Evolutionary conservation across 2,797 vertebrate genomes (phyloP).

Genomic region (Fistularia commersonii): DNA sequence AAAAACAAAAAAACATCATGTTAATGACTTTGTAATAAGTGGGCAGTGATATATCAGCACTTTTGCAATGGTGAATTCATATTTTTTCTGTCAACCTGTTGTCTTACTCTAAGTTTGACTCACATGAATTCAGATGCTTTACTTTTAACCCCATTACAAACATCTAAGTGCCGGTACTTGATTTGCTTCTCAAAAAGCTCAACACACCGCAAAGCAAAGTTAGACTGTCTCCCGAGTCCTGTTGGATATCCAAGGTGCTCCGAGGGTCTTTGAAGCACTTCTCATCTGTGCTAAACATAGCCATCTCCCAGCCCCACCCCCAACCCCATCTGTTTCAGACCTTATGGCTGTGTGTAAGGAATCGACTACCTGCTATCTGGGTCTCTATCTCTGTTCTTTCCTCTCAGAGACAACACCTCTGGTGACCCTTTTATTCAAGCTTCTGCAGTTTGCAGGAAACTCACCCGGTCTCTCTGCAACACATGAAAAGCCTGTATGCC

Average conservation of each 20-base stretch:
- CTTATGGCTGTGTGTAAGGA: slow-evolving; percentile 45
- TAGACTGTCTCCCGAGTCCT: slow-evolving; percentile 8
- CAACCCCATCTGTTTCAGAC: slow-evolving; percentile 48
- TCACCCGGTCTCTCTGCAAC: neutral
- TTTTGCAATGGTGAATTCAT: too few species aligned
- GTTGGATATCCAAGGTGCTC: slow-evolving; percentile 14
- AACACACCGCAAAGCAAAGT: slow-evolving; percentile 7
- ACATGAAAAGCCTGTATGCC: slow-evolving; percentile 15
- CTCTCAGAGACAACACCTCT: slow-evolving; percentile 31
- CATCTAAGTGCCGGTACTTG: too few species aligned
- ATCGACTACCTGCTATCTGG: slow-evolving; percentile 50
- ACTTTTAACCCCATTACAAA: too few species aligned
- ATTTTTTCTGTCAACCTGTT: too few species aligned
- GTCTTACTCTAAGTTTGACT: too few species aligned
- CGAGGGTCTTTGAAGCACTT: slow-evolving; percentile 37
- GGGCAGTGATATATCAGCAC: too few species aligned
- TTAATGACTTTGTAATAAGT: too few species aligned
- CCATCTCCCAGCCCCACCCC: neutral
- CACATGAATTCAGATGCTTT: too few species aligned
- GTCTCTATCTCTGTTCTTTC: slow-evolving; percentile 42
- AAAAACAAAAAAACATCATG: too few species aligned
- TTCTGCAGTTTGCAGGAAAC: slow-evolving; percentile 22
- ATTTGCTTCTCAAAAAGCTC: neutral
- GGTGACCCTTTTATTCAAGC: slow-evolving; percentile 39
- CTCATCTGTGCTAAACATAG: slow-evolving; percentile 56